Percentiles rank a stretch among this genome's conserved stretches.
Evolutionary conservation across 2,113 vertebrate genomes (phyloP).

Genomic region (Salvelinus fontinalis): DNA sequence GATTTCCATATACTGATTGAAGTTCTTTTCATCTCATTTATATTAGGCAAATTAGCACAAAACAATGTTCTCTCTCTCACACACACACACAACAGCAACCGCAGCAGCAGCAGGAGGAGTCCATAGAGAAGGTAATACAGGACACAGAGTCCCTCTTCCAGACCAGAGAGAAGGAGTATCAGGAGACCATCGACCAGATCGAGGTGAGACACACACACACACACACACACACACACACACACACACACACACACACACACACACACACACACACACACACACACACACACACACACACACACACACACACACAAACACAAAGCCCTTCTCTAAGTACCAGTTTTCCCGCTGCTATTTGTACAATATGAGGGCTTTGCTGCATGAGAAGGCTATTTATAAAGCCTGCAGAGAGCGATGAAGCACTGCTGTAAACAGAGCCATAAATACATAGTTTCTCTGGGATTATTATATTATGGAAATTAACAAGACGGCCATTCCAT

Average conservation of each 20-base stretch:
- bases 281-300: neutral
- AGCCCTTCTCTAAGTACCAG: neutral
- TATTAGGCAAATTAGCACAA: too few species aligned
- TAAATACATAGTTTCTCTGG: too few species aligned
- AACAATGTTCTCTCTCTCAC: neutral
- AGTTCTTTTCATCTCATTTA: too few species aligned
- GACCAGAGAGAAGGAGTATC: conserved; percentile 86
- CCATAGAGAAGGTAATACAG: conserved; percentile 76
- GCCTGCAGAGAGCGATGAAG: neutral
- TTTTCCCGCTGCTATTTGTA: neutral
- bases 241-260: neutral
- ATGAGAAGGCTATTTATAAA: neutral
- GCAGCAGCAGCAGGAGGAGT: conserved; percentile 42
- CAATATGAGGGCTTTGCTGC: neutral
- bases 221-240: neutral
- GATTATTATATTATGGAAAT: too few species aligned
- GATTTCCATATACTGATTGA: too few species aligned
- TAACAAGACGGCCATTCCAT: too few species aligned
- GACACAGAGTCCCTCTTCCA: conserved; percentile 87
- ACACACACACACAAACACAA: neutral
- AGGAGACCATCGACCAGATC: conserved; percentile 88
- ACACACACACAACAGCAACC: neutral
- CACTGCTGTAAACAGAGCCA: neutral
- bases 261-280: neutral
- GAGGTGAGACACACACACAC: conserved; percentile 70